Conservation (phyloP, 2,797 vertebrate species). For the Diceros bicornis region DNA sequence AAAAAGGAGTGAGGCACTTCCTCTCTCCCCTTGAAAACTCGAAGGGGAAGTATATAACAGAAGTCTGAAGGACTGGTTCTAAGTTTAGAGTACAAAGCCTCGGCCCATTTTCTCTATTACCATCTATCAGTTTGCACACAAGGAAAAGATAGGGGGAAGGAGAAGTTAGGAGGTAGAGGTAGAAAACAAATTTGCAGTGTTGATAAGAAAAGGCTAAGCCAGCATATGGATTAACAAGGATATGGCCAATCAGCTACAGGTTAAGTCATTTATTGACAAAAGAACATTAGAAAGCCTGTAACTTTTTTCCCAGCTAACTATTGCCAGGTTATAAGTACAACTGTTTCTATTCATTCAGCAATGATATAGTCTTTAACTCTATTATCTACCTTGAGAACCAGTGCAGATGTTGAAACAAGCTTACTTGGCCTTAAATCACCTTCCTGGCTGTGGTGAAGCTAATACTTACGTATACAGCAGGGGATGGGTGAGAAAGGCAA, state of each 20-base stretch:
- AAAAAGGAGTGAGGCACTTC: not conserved
- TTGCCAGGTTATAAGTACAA: not conserved
- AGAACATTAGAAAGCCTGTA: not conserved
- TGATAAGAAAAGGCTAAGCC: slow-evolving; percentile 40
- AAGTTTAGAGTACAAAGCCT: not conserved
- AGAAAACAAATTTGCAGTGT: slow-evolving; percentile 25
- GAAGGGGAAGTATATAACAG: not conserved
- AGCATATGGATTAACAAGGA: slow-evolving; percentile 9
- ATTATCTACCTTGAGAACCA: slow-evolving; percentile 48
- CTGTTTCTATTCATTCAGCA: not conserved
- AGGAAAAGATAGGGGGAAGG: not conserved
- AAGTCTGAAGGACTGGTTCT: not conserved
- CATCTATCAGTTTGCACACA: slow-evolving; percentile 46
- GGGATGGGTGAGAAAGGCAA: slow-evolving; percentile 16
- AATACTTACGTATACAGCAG: not conserved
- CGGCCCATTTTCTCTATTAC: not conserved
- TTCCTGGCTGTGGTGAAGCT: slow-evolving; percentile 54
- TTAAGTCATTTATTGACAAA: slow-evolving; percentile 26
- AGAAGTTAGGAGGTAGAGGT: not conserved
- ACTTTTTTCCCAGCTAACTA: slow-evolving; percentile 23
- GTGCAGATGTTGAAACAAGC: slow-evolving; percentile 47
- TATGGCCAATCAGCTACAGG: not conserved
- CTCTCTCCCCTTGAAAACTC: not conserved
- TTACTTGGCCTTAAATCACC: slow-evolving; percentile 40
- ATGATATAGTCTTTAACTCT: not conserved